Percentiles rank a stretch among this genome's conserved stretches.
Evolutionary conservation across 2,113 vertebrate species (phyloP).

Genomic region (Xiphorhynchus elegans): DNA sequence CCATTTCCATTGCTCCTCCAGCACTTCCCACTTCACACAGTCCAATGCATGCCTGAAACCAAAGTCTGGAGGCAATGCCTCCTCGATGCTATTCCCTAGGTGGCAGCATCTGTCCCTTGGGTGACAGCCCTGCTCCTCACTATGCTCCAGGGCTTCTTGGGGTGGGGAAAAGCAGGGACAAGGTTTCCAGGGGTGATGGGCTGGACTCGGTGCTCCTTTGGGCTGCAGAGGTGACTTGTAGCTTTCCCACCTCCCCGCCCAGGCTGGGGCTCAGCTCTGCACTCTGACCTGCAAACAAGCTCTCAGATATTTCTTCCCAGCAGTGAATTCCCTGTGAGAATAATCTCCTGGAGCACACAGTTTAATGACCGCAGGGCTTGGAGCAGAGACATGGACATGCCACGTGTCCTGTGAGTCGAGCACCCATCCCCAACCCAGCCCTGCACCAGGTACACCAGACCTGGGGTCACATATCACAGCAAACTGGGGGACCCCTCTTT

Average conservation of each 20-base stretch:
- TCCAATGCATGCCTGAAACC: not conserved
- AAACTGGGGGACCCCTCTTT: not conserved
- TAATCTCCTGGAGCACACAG: not conserved
- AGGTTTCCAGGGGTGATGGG: not conserved
- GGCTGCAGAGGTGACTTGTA: not conserved
- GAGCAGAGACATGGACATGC: not conserved
- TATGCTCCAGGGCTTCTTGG: not conserved
- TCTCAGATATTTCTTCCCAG: not conserved
- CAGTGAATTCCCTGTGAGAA: not conserved
- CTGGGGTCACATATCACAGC: not conserved
- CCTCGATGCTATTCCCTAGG: accelerated
- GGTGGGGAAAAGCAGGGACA: not conserved
- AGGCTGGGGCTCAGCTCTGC: not conserved
- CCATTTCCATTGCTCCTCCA: not conserved
- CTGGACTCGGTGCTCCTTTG: not conserved
- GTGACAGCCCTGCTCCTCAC: not conserved
- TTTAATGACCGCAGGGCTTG: too few relatives aligned
- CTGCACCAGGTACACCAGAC: not conserved
- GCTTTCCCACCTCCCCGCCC: too few relatives aligned
- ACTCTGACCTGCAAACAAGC: not conserved
- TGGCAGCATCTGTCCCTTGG: not conserved
- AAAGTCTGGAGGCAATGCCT: not conserved
- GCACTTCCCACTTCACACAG: accelerated
- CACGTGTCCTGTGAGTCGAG: not conserved
- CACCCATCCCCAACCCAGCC: not conserved